Conservation (phyloP, 2,888 invertebrate species). For the Brachyptera risi region DNA sequence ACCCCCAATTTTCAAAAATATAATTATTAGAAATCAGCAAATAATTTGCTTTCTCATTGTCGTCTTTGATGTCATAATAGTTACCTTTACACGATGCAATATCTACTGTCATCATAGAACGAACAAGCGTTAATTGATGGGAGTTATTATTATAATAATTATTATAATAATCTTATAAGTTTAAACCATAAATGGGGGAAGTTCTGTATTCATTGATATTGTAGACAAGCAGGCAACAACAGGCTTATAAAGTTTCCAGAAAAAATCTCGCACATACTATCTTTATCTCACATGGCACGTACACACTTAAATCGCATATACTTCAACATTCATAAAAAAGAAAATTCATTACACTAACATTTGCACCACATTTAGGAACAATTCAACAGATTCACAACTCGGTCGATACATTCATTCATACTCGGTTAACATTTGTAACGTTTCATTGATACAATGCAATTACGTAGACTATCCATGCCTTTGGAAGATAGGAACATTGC, state of each 20-base stretch:
- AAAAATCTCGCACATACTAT: neutral
- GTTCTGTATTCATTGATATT: conserved; percentile 1
- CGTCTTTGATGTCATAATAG: too few relatives aligned
- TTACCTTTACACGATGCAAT: too few relatives aligned
- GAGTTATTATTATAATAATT: too few relatives aligned
- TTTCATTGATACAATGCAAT: conserved; percentile 40
- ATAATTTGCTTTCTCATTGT: too few relatives aligned
- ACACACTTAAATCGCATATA: conserved; percentile 25
- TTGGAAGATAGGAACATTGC: conserved; percentile 37
- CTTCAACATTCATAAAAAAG: conserved; percentile 19
- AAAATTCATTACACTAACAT: neutral
- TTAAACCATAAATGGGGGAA: too few relatives aligned
- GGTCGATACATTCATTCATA: conserved; percentile 24
- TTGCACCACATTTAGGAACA: conserved; percentile 16
- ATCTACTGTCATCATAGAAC: too few relatives aligned
- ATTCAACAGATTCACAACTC: conserved; percentile 22
- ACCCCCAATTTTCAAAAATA: too few relatives aligned
- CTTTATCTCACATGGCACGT: conserved; percentile 28
- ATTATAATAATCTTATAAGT: too few relatives aligned
- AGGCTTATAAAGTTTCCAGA: conserved; percentile 2
- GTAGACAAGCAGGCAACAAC: conserved; percentile 17
- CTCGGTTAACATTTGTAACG: conserved; percentile 4
- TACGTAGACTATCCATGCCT: conserved; percentile 37
- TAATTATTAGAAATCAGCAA: too few relatives aligned
- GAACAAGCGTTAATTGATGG: too few relatives aligned